A percentile compares a stretch with the other conserved stretches of the same genome.
These are phyloP conservation scores for Stomatorhinus ivindoensis DNA, from an alignment of 2,113 vertebrate genomes.

Conservation along the genomic window DNA sequence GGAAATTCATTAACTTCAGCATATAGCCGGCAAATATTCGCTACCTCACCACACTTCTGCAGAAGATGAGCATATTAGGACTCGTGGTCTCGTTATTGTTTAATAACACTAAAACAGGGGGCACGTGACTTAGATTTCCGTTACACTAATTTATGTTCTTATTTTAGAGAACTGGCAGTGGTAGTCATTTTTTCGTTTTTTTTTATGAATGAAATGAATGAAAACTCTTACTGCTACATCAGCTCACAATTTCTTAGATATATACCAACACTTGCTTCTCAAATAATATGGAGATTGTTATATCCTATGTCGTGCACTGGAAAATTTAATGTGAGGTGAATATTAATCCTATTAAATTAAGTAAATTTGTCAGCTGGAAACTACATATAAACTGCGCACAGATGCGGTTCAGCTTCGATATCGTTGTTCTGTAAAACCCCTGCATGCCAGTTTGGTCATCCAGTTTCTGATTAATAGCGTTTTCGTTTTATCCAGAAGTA, in stretches of 20 bases:
- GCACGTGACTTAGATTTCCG: neutral
- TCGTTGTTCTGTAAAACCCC: neutral
- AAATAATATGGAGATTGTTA: neutral
- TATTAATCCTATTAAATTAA: neutral
- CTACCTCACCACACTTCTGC: neutral
- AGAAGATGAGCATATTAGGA: neutral
- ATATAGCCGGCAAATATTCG: neutral
- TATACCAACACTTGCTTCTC: neutral
- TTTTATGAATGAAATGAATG: neutral
- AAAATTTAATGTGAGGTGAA: neutral
- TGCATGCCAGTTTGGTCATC: neutral
- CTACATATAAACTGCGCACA: neutral
- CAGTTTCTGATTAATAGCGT: neutral
- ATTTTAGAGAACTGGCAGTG: neutral
- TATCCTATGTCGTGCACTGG: neutral
- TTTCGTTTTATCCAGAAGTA: neutral
- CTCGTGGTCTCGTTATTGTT: neutral
- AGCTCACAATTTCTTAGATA: neutral
- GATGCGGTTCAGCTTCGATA: neutral
- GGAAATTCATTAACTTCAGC: neutral
- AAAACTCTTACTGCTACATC: neutral
- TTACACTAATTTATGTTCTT: neutral
- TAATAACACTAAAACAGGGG: neutral
- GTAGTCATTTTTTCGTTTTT: neutral
- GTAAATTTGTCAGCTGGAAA: neutral